Evolutionary conservation across 1,140 invertebrate genomes (phyloP).

Genomic region (Bombus huntii): DNA sequence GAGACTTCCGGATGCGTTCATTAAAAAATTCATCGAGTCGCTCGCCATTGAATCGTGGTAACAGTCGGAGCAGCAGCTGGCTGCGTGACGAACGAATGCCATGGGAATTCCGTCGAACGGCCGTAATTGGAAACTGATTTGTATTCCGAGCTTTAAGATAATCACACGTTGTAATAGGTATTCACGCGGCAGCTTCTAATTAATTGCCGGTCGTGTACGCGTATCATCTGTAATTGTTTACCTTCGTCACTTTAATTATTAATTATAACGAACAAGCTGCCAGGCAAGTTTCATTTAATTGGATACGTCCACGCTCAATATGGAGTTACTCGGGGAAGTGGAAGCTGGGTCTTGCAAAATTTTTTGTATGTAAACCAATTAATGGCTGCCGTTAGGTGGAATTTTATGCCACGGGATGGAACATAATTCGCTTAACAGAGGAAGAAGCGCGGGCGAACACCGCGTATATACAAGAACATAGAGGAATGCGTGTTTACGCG

Average conservation of each 20-base stretch:
- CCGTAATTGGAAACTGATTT: constrained; percentile 51
- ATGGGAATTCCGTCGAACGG: constrained; percentile 16
- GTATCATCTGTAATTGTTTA: constrained; percentile 42
- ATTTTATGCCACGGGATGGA: not conserved
- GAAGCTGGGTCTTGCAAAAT: constrained; percentile 16
- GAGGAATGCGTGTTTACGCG: not conserved
- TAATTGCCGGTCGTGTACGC: constrained; percentile 17
- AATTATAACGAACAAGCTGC: constrained; percentile 40
- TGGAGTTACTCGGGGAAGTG: not conserved
- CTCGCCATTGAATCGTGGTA: not conserved
- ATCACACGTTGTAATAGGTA: constrained; percentile 36
- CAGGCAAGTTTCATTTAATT: constrained; percentile 39
- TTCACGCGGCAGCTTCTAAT: constrained; percentile 31
- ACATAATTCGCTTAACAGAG: too few species aligned
- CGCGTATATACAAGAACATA: not conserved
- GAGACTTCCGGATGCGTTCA: not conserved
- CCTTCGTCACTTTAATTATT: constrained; percentile 41
- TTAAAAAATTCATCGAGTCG: constrained; percentile 21
- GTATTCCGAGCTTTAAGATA: constrained; percentile 49
- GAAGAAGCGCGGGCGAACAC: too few species aligned
- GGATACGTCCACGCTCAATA: constrained; percentile 28
- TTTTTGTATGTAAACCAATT: constrained; percentile 11
- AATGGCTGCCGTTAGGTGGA: not conserved
- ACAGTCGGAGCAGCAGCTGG: not conserved
- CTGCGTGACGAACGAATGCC: constrained; percentile 6